Conservation (phyloP, 2,888 invertebrate genomes). For the Coleophora deauratella region DNA sequence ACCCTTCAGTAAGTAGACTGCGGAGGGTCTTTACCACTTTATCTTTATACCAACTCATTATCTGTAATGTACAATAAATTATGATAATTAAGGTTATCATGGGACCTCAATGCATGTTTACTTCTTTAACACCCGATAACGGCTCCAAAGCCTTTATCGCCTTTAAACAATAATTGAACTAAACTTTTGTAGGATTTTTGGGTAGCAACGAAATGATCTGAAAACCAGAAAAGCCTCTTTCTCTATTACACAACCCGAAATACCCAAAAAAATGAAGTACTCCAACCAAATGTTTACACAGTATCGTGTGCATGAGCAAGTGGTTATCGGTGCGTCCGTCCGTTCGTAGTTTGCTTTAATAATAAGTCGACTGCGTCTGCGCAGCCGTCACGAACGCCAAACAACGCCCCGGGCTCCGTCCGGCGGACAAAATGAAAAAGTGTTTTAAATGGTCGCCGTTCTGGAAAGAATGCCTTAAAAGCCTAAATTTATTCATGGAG, state of each 20-base stretch:
- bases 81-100: too few species aligned
- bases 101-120: too few species aligned
- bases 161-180: too few species aligned
- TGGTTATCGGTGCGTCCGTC: constrained; percentile 60
- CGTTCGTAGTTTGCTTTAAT: constrained; percentile 62
- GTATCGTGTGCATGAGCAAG: constrained; percentile 62
- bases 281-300: constrained; percentile 47
- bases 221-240: too few species aligned
- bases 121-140: too few species aligned
- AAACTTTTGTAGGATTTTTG: too few species aligned
- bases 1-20: too few species aligned
- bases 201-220: too few species aligned
- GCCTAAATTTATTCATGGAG: constrained; percentile 1
- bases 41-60: too few species aligned
- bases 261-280: constrained; percentile 1
- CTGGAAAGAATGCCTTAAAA: constrained; percentile 4
- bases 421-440: constrained; percentile 36
- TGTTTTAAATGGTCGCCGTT: constrained; percentile 31
- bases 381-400: constrained; percentile 66
- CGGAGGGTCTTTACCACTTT: too few species aligned
- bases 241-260: background rate
- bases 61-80: too few species aligned
- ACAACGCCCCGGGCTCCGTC: constrained; percentile 44
- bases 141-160: too few species aligned
- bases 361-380: constrained; percentile 53